These are phyloP conservation scores for Corapipo altera DNA, from an alignment of 2,113 vertebrate genomes.

Conservation along the genomic window DNA sequence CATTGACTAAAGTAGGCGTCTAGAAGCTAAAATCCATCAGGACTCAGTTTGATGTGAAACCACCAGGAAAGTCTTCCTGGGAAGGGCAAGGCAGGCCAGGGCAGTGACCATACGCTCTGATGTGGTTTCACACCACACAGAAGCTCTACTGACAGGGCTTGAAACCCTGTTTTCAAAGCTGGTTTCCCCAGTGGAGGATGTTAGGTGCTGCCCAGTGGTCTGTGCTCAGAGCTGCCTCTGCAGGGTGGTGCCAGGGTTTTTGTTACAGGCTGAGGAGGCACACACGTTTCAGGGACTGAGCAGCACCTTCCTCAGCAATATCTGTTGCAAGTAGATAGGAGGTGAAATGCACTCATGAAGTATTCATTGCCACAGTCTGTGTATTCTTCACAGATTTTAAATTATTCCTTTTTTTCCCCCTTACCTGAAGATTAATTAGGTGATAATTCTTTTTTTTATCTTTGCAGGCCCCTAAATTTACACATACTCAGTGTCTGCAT, in stretches of 20 bases:
- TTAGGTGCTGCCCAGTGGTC: background rate
- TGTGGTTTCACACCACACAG: background rate
- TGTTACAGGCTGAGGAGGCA: background rate
- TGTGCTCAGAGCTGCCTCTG: background rate
- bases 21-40: background rate
- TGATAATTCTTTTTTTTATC: background rate
- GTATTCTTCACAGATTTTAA: background rate
- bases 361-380: background rate
- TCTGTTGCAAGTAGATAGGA: background rate
- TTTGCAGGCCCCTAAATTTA: background rate
- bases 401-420: background rate
- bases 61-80: background rate
- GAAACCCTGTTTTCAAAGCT: background rate
- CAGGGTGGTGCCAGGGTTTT: background rate
- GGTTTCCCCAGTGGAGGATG: background rate
- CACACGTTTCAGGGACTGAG: accelerated
- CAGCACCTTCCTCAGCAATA: background rate
- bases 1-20: background rate
- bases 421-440: background rate
- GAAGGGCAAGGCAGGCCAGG: background rate
- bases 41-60: background rate
- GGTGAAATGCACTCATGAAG: background rate
- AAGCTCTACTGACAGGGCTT: background rate
- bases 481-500: background rate
- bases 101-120: background rate